A percentile compares a stretch with the other conserved stretches of the same genome.
Conservation (phyloP, 2,888 invertebrate species). For the Phytoseiulus persimilis region DNA sequence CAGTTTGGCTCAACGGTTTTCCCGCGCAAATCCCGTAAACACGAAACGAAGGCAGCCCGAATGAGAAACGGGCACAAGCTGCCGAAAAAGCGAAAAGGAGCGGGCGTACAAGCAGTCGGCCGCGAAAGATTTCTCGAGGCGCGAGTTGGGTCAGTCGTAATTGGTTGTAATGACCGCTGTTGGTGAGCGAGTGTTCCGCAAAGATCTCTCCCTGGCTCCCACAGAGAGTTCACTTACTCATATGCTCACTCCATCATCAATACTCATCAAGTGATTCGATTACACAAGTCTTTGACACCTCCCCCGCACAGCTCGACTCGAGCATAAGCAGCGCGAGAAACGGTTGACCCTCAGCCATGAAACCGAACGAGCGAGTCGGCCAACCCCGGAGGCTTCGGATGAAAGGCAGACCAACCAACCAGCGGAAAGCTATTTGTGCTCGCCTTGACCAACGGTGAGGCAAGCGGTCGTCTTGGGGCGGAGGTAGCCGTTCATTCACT, state of each 20-base stretch:
- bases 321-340: background rate
- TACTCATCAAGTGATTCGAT: conserved; percentile 5
- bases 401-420: background rate
- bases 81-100: background rate
- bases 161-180: background rate
- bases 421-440: background rate
- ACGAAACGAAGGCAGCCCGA: background rate
- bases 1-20: no score
- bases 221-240: conserved; percentile 5
- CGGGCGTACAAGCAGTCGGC: background rate
- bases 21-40: background rate
- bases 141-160: background rate
- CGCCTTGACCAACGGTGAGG: background rate
- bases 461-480: background rate
- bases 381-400: background rate
- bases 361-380: background rate
- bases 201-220: background rate
- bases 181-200: background rate
- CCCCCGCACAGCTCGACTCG: background rate
- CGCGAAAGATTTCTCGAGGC: background rate
- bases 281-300: background rate
- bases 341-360: background rate
- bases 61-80: background rate
- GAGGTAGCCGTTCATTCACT: background rate
- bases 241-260: background rate